Evolutionary conservation across 1,140 invertebrate species (phyloP).

Genomic region (Heliconius melpomene): DNA sequence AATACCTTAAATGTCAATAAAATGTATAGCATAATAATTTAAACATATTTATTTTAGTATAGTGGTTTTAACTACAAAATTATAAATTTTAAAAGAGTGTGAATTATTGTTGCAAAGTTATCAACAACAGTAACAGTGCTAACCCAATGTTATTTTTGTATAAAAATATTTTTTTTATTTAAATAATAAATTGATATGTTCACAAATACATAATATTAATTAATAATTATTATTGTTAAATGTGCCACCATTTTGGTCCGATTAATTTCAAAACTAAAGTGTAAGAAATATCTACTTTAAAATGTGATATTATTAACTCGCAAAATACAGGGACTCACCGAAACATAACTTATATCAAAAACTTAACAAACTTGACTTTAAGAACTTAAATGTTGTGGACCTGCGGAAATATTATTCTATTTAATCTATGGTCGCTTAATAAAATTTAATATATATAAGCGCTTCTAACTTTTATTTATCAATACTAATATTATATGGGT

Average conservation of each 20-base stretch:
- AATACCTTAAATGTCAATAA: not conserved
- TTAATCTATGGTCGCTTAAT: not conserved
- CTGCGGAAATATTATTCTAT: constrained; percentile 51
- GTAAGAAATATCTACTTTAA: constrained; percentile 16
- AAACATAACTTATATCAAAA: constrained; percentile 39
- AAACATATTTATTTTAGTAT: not conserved
- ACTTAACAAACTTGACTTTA: constrained; percentile 38
- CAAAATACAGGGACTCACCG: constrained; percentile 49
- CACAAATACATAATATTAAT: not conserved
- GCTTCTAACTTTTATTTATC: too few species aligned
- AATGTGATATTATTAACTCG: constrained; percentile 41
- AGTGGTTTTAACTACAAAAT: not conserved
- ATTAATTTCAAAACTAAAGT: constrained; percentile 24
- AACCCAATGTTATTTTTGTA: constrained; percentile 3
- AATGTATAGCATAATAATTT: not conserved
- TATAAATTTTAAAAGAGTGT: not conserved
- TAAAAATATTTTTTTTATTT: not conserved
- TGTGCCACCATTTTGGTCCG: constrained; percentile 21
- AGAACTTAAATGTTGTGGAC: constrained; percentile 63
- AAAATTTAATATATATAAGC: not conserved
- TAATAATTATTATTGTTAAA: not conserved
- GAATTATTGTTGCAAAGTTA: not conserved
- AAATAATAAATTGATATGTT: not conserved
- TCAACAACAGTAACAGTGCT: not conserved
- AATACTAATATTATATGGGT: too few species aligned